Conservation (phyloP, 2,888 invertebrate genomes). For the Xanthia icteritia region DNA sequence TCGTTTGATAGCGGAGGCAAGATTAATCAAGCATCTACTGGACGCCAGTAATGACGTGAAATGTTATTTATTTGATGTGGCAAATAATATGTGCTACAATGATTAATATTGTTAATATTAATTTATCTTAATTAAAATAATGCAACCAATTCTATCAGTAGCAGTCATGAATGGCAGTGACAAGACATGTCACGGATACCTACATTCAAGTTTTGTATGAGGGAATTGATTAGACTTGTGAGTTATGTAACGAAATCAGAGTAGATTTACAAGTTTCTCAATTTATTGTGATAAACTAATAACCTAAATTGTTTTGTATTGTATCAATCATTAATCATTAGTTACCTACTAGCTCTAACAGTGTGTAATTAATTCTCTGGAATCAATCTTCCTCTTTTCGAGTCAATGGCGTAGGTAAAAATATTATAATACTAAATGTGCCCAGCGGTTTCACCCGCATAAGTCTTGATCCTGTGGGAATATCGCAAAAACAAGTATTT, state of each 20-base stretch:
- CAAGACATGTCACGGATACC: constrained; percentile 24
- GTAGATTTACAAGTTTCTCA: constrained; percentile 30
- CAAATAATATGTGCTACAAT: constrained; percentile 45
- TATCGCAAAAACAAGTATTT: too few species aligned
- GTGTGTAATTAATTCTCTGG: not conserved
- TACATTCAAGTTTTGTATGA: constrained; percentile 33
- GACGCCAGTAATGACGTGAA: constrained; percentile 51
- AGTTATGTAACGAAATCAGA: constrained; percentile 15
- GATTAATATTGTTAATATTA: constrained; percentile 33
- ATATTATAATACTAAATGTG: too few species aligned
- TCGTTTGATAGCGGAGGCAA: constrained; percentile 55
- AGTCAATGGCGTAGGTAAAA: too few species aligned
- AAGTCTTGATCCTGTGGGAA: too few species aligned
- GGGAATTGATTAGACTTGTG: constrained; percentile 27
- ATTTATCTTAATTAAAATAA: constrained; percentile 39
- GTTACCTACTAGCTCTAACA: not conserved
- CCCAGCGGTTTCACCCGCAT: too few species aligned
- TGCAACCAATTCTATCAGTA: constrained; percentile 10
- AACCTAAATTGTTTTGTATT: constrained; percentile 13
- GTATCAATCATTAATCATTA: not conserved
- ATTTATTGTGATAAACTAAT: constrained; percentile 18
- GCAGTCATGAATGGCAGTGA: constrained; percentile 33
- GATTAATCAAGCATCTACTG: constrained; percentile 54
- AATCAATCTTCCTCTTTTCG: too few species aligned
- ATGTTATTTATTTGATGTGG: constrained; percentile 45